Conservation (phyloP, 2,888 invertebrate species). For the Chrysomela aeneicollis region DNA sequence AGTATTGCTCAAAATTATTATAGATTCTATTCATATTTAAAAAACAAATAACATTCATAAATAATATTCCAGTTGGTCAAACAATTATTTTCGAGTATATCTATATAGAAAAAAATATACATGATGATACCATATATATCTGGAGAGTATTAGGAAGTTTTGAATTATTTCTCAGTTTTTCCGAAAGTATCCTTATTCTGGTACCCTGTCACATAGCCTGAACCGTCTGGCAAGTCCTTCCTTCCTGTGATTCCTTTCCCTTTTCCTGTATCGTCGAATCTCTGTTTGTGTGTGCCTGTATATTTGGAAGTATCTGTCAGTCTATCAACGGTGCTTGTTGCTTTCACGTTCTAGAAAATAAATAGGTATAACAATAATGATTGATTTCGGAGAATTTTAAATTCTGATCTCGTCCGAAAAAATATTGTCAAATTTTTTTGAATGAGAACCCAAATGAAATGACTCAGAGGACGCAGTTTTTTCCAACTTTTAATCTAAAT, state of each 20-base stretch:
- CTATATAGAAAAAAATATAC: not conserved
- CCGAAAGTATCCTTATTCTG: conserved; percentile 82
- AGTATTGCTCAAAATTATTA: not conserved
- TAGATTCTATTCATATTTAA: not conserved
- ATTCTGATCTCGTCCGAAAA: too few species aligned
- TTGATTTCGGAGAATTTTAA: too few species aligned
- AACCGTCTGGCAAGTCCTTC: conserved; percentile 69
- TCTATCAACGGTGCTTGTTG: conserved; percentile 70
- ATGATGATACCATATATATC: not conserved
- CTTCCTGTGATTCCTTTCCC: conserved; percentile 87
- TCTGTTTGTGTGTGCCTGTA: conserved; percentile 86
- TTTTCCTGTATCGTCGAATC: conserved; percentile 85
- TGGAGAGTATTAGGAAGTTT: not conserved
- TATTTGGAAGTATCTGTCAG: conserved; percentile 88
- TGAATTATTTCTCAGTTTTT: conserved; percentile 56
- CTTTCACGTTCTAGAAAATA: conserved; percentile 53
- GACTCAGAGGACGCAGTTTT: too few species aligned
- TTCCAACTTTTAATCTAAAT: too few species aligned
- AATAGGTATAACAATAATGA: conserved; percentile 1
- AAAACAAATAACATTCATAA: not conserved
- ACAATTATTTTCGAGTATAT: not conserved
- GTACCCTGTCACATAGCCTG: conserved; percentile 87
- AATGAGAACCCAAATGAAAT: too few species aligned
- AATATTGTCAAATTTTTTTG: too few species aligned
- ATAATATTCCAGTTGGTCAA: not conserved